These are phyloP conservation scores for Ooceraea biroi DNA, from an alignment of 1,140 invertebrate species.

Conservation along the genomic window DNA sequence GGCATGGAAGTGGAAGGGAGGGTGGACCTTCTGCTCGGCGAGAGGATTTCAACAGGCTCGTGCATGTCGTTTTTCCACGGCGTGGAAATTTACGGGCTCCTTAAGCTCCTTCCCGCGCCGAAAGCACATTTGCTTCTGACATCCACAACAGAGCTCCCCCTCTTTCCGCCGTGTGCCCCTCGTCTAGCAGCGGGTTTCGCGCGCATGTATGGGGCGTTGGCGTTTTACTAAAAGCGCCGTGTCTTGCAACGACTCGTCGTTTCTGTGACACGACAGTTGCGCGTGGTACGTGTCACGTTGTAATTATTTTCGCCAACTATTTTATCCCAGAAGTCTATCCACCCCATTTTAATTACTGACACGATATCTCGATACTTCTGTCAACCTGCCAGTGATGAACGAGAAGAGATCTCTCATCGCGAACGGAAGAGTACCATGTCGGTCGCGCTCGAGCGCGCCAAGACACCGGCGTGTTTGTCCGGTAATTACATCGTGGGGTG, in stretches of 20 bases:
- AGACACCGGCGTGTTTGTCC: conserved; percentile 25
- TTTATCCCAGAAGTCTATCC: neutral
- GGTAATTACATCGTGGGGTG: conserved; percentile 27
- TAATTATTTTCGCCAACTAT: neutral
- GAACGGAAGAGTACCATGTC: neutral
- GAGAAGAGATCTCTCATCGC: no score
- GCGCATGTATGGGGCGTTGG: conserved; percentile 61
- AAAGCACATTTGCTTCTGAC: conserved; percentile 63
- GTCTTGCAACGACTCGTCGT: conserved; percentile 50
- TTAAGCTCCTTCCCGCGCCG: conserved; percentile 60
- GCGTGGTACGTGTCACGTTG: neutral
- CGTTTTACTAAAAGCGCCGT: conserved; percentile 57
- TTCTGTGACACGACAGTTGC: conserved; percentile 27
- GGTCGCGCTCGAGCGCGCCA: neutral
- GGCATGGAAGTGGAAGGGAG: neutral
- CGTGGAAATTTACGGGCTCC: conserved; percentile 62
- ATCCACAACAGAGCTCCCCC: conserved; percentile 41
- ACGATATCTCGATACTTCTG: neutral
- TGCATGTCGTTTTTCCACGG: conserved; percentile 61
- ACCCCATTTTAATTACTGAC: neutral
- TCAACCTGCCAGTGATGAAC: no score
- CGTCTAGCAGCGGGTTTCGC: conserved; percentile 13
- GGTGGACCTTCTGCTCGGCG: conserved; percentile 55
- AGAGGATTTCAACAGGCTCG: conserved; percentile 63
- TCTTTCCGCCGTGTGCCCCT: neutral